Conservation (phyloP, 1,140 invertebrate species). For the Leptinotarsa texana region DNA sequence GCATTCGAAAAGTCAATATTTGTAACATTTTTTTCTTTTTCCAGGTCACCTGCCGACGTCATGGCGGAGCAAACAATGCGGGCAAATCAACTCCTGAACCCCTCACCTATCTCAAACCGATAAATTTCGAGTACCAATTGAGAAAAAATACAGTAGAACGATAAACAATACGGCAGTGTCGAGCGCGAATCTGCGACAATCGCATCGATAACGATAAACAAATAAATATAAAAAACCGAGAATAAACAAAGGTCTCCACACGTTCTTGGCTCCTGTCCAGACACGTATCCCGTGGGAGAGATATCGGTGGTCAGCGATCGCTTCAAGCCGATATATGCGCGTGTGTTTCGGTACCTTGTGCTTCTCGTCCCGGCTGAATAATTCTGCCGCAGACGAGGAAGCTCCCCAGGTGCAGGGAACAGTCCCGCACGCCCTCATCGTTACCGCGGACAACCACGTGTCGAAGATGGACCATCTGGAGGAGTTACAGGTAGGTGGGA, state of each 20-base stretch:
- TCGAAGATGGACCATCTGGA: constrained; percentile 33
- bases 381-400: constrained; percentile 73
- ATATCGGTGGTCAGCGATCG: background rate
- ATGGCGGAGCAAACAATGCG: background rate
- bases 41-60: background rate
- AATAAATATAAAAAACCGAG: background rate
- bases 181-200: background rate
- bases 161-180: constrained; percentile 1
- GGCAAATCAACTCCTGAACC: background rate
- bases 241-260: background rate
- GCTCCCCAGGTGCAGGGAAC: constrained; percentile 50
- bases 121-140: background rate
- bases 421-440: constrained; percentile 45
- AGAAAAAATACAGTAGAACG: background rate
- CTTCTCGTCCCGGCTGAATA: constrained; percentile 80
- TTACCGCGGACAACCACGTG: constrained; percentile 50
- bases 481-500: constrained; percentile 26
- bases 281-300: background rate
- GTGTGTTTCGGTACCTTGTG: constrained; percentile 82
- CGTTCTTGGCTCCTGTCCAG: constrained; percentile 15
- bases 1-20: background rate
- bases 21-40: background rate
- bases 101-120: background rate
- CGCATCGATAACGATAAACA: background rate
- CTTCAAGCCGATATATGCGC: constrained; percentile 66